Conservation (phyloP, 2,113 vertebrate species). For the Nicator chloris region DNA sequence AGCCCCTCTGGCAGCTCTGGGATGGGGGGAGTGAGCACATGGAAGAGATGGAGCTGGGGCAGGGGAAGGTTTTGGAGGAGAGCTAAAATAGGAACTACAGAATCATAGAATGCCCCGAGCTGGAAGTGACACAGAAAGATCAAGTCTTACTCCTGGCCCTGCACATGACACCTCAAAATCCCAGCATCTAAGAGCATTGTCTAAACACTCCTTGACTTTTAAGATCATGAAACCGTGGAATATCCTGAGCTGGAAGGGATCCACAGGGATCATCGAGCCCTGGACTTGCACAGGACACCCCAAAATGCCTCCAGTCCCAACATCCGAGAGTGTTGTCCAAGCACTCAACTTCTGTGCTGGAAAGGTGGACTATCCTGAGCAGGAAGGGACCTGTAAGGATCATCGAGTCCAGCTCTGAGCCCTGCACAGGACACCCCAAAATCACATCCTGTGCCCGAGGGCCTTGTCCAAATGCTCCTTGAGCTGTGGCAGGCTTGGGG, state of each 20-base stretch:
- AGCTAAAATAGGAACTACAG: background rate
- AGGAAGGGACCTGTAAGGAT: too few relatives aligned
- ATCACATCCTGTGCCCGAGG: rapidly evolving
- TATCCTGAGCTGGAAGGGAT: background rate
- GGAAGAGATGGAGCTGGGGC: background rate
- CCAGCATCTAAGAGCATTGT: background rate
- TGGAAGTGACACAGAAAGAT: background rate
- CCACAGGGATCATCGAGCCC: background rate
- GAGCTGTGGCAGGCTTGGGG: background rate
- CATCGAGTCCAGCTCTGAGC: background rate
- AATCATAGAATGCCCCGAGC: background rate
- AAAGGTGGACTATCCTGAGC: background rate
- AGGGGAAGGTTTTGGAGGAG: background rate
- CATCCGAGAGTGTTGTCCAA: rapidly evolving
- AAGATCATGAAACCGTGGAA: background rate
- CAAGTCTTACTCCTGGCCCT: background rate
- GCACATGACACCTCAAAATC: background rate
- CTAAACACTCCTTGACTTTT: background rate
- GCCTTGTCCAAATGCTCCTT: rapidly evolving
- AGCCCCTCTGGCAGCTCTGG: too few relatives aligned
- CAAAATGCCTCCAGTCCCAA: background rate
- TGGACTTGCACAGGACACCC: background rate
- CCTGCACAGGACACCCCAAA: background rate
- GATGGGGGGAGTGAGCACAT: too few relatives aligned
- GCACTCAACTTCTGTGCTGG: rapidly evolving